Base-by-base conservation (phyloP, 2,888 invertebrate species). In the Axea sp. region DNA sequence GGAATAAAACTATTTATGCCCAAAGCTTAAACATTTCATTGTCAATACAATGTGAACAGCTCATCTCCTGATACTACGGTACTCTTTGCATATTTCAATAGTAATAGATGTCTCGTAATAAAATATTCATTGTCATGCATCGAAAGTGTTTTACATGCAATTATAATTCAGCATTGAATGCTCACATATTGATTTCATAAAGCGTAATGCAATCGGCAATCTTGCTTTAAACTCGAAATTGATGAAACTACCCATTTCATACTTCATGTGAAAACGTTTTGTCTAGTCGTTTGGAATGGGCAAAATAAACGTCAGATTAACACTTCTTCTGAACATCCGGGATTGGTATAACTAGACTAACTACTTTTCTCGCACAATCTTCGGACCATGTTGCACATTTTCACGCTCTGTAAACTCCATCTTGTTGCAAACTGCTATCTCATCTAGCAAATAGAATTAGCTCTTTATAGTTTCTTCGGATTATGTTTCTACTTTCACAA, bases 351-450 rank as follows among this genome's bases (percentile, higher is more conserved):
- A 60, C 60, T 73, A 67, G 67, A 60, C 53, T 59, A 67, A 73
- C 73, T 30, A 67, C 57, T 67, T 73, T 73, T 67, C 67, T 60
- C 47, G 53, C 45, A 39, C 65, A 67, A 55, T 73, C 60, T 67
- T 55, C 60, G 47, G 60, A 43, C 65, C 41, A 60, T 73, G 73
- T 33, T 53, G 37, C 22, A 53, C 43, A 53, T 72, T 72, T 65
- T 72, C 59, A 72, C 72, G 65, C 57, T 65, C 65, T 72, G 72
- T 72, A 72, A 72, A 72, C 72, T 59, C 59, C 47, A 47, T 57
- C 71, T 47, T 57, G 41, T 49, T 49, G 64, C 64, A 43, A 51
- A 62, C 51, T 72, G 64, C 64, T 30, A 59, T 64, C 72, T 72
- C 72, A 57, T 72, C 59, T 59, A 30, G 51, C 53, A 64, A 64